Conservation (phyloP, 2,888 invertebrate species). For the Rotaria macrura region DNA sequence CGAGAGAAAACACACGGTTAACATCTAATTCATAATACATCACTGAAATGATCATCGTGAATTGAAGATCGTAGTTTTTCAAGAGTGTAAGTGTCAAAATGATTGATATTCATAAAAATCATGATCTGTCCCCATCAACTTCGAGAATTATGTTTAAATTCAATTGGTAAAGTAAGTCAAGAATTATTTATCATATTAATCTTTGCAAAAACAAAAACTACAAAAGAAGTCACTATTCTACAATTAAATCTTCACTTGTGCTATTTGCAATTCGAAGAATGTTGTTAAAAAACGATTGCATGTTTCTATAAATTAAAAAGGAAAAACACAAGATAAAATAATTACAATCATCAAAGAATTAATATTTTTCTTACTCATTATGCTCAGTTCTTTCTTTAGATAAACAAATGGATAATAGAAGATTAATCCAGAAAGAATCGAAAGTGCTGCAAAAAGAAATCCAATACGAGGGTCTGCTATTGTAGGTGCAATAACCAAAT, state of each 20-base stretch:
- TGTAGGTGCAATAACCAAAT: neutral
- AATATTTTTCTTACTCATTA: neutral
- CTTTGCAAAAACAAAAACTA: too few relatives aligned
- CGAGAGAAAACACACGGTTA: too few relatives aligned
- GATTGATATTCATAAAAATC: too few relatives aligned
- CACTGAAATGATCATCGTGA: too few relatives aligned
- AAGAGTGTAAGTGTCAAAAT: too few relatives aligned
- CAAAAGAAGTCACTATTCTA: too few relatives aligned
- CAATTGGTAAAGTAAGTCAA: too few relatives aligned
- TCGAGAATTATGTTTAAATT: too few relatives aligned
- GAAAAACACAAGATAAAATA: neutral
- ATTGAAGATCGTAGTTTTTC: too few relatives aligned
- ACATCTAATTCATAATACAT: too few relatives aligned
- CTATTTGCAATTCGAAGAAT: neutral
- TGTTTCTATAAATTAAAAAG: neutral
- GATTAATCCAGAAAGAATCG: neutral
- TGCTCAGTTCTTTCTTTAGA: neutral
- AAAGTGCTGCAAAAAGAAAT: neutral
- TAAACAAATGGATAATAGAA: conserved; percentile 23
- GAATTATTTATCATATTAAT: too few relatives aligned
- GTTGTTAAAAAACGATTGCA: neutral
- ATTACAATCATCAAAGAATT: neutral
- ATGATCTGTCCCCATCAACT: too few relatives aligned
- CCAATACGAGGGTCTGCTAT: neutral
- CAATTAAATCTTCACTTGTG: neutral